Evolutionary conservation across 1,140 invertebrate genomes (phyloP).

Genomic region (Monochamus saltuarius): DNA sequence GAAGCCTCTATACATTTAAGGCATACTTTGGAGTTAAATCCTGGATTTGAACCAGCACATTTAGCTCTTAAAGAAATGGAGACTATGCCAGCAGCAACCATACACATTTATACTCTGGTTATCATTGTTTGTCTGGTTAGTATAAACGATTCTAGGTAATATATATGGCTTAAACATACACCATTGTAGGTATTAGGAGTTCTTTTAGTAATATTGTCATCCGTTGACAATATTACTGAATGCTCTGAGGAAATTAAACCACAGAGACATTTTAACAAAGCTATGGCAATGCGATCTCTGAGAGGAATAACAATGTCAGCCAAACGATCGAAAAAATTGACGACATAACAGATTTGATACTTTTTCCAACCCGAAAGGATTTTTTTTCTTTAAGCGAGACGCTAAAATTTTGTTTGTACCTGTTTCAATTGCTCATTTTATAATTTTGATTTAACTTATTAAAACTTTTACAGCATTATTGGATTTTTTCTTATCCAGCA

Average conservation of each 20-base stretch:
- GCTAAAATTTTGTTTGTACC: constrained; percentile 25
- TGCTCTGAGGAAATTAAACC: constrained; percentile 66
- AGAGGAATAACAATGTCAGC: constrained; percentile 54
- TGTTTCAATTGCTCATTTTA: constrained; percentile 22
- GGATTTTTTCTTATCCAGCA: neutral
- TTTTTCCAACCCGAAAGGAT: neutral
- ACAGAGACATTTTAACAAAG: constrained; percentile 78
- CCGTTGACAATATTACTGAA: constrained; percentile 61
- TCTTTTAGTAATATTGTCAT: constrained; percentile 76
- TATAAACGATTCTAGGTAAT: neutral
- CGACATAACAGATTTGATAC: constrained; percentile 13
- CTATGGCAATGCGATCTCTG: constrained; percentile 82
- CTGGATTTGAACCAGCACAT: constrained; percentile 77
- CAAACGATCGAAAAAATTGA: constrained; percentile 27
- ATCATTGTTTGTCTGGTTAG: constrained; percentile 81
- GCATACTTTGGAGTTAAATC: constrained; percentile 78
- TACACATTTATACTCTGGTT: constrained; percentile 79
- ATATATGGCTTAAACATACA: too few relatives aligned
- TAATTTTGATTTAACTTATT: constrained; percentile 4
- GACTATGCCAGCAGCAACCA: constrained; percentile 68
- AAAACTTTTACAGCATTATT: constrained; percentile 1
- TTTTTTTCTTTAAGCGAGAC: neutral
- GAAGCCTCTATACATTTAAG: constrained; percentile 79
- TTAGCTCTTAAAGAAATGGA: constrained; percentile 77
- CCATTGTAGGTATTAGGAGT: constrained; percentile 68